These are phyloP conservation scores for Burhinus bistriatus DNA, from an alignment of 2,113 vertebrate genomes.

Conservation along the genomic window DNA sequence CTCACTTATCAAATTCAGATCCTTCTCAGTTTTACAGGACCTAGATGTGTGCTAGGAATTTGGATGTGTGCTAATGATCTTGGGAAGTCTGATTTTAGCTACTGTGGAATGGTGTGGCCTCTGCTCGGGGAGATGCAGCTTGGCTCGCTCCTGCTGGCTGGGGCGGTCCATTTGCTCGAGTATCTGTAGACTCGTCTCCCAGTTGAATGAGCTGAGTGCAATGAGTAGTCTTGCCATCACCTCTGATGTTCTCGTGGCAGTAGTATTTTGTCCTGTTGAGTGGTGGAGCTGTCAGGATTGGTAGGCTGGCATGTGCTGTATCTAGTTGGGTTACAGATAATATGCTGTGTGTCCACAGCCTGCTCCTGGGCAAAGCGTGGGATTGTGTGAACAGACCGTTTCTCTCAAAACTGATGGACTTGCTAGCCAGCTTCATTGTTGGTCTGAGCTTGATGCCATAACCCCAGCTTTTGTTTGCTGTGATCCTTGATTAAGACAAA, in stretches of 20 bases:
- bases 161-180: rapidly evolving
- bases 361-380: no score
- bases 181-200: neutral
- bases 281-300: neutral
- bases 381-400: no score
- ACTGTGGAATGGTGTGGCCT: neutral
- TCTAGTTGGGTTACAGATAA: no score
- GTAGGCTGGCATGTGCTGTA: no score
- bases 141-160: neutral
- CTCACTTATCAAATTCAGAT: neutral
- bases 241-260: neutral
- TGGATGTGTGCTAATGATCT: neutral
- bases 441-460: no score
- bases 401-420: no score
- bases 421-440: no score
- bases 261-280: neutral
- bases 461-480: no score
- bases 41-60: neutral
- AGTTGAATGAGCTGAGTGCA: neutral
- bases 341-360: no score
- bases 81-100: neutral
- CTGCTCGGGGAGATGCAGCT: neutral
- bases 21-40: neutral
- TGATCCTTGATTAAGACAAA: no score
- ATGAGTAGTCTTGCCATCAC: neutral